Percentiles rank a stretch among this genome's conserved stretches.
These are phyloP conservation scores for Sylvicola cinctus DNA, from an alignment of 2,888 invertebrate species.

Conservation along the genomic window DNA sequence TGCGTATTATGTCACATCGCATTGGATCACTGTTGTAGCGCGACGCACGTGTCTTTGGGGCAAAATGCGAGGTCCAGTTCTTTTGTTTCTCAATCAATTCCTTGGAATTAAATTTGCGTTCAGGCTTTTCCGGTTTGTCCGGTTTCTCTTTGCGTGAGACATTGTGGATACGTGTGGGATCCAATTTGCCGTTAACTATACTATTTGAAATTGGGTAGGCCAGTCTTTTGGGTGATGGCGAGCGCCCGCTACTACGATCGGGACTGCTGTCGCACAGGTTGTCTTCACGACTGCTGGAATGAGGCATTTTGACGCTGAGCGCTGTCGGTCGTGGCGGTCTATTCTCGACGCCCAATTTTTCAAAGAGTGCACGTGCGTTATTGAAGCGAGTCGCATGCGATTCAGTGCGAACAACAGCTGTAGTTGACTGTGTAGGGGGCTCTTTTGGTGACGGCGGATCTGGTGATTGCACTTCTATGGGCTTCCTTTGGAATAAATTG, in stretches of 20 bases:
- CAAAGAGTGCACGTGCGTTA: conserved; percentile 77
- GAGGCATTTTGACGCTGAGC: conserved; percentile 19
- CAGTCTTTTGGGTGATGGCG: conserved; percentile 22
- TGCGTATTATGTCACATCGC: conserved; percentile 27
- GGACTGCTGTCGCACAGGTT: conserved; percentile 23
- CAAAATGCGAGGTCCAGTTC: conserved; percentile 84
- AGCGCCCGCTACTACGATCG: conserved; percentile 22
- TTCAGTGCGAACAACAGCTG: conserved; percentile 65
- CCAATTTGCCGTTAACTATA: conserved; percentile 27
- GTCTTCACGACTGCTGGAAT: conserved; percentile 24
- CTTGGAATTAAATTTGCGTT: conserved; percentile 60
- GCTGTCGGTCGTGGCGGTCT: conserved; percentile 20
- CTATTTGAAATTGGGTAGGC: conserved; percentile 17
- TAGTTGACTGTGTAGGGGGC: conserved; percentile 29
- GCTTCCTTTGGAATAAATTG: conserved; percentile 67
- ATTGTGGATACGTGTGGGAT: conserved; percentile 16
- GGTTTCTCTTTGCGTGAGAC: conserved; percentile 36
- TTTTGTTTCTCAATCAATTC: conserved; percentile 78
- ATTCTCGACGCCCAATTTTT: conserved; percentile 65
- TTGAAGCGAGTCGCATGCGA: conserved; percentile 82
- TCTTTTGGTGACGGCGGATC: conserved; percentile 16
- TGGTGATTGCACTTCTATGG: conserved; percentile 25
- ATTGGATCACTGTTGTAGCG: conserved; percentile 42
- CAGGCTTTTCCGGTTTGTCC: conserved; percentile 64
- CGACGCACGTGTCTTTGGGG: conserved; percentile 45